phyloP scores from a whole-genome alignment of 2,797 vertebrate genomes.

The Poeciliopsis turneri region DNA sequence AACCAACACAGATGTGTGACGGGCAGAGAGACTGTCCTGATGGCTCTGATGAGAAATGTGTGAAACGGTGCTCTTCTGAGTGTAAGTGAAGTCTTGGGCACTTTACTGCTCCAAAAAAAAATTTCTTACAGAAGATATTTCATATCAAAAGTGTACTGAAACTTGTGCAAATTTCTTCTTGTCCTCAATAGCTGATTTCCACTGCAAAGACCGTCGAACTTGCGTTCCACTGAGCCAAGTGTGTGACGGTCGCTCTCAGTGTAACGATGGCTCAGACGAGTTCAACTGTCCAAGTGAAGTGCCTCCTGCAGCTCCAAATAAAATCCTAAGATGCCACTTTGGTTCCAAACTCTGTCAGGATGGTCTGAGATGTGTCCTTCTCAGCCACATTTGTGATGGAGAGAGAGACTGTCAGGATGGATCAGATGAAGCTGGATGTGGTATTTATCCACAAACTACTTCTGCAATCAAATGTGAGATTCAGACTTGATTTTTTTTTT shows the following conservation, averaged over 20 bases:
- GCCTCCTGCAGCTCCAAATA: background rate
- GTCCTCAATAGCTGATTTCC: conserved; percentile 60
- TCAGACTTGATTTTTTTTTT: background rate
- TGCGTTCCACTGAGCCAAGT: conserved; percentile 65
- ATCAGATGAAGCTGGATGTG: conserved; percentile 81
- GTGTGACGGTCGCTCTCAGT: conserved; percentile 77
- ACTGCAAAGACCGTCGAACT: conserved; percentile 67
- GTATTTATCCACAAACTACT: background rate
- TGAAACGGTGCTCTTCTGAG: conserved; percentile 68
- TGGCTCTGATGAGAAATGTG: conserved; percentile 85
- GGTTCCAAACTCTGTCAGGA: conserved; percentile 74
- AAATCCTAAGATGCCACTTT: conserved; percentile 54
- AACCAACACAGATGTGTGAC: conserved; percentile 81
- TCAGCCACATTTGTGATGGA: conserved; percentile 81
- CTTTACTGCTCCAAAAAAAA: background rate
- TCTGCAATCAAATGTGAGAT: background rate
- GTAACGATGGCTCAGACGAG: conserved; percentile 77
- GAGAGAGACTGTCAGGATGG: conserved; percentile 85
- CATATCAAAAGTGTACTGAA: background rate
- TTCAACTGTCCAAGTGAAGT: conserved; percentile 34
- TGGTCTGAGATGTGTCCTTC: conserved; percentile 72
- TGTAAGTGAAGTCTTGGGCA: conserved; percentile 64
- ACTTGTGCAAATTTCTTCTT: background rate
- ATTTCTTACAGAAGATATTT: background rate
- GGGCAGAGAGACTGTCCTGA: conserved; percentile 84